Conservation (phyloP, 2,797 vertebrate species). For the Acanthurus lineatus region DNA sequence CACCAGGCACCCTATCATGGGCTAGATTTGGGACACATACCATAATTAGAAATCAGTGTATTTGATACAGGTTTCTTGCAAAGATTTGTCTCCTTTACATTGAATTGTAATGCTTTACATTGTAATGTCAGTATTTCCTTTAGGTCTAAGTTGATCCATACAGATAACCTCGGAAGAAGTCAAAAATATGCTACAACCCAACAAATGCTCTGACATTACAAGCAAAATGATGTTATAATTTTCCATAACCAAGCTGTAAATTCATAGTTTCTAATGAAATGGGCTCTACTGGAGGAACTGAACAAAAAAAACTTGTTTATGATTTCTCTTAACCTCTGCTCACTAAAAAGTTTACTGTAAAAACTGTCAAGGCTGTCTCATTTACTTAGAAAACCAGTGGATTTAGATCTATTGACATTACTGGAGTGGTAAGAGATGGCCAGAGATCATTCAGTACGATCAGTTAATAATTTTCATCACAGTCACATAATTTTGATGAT, state of each 20-base stretch:
- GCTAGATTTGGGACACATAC: too few relatives aligned
- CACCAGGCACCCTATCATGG: too few relatives aligned
- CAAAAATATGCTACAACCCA: too few relatives aligned
- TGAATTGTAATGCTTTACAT: background rate
- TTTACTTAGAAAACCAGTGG: too few relatives aligned
- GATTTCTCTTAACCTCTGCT: background rate
- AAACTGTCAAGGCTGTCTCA: too few relatives aligned
- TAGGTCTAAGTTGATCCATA: background rate
- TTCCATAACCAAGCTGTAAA: background rate
- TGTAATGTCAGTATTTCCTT: background rate
- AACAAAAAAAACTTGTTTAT: background rate
- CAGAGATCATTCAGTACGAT: too few relatives aligned
- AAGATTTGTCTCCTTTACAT: background rate
- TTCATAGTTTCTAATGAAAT: background rate
- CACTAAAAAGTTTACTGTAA: background rate
- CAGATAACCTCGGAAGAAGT: background rate
- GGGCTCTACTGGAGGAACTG: background rate
- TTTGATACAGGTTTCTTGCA: background rate
- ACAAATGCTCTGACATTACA: too few relatives aligned
- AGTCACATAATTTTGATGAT: too few relatives aligned
- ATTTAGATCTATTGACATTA: too few relatives aligned
- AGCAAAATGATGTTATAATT: background rate
- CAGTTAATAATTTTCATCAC: too few relatives aligned
- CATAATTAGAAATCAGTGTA: background rate
- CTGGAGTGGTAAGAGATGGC: too few relatives aligned